Evolutionary conservation across 2,797 vertebrate genomes (phyloP).

Genomic region (Adelosebastes latens): DNA sequence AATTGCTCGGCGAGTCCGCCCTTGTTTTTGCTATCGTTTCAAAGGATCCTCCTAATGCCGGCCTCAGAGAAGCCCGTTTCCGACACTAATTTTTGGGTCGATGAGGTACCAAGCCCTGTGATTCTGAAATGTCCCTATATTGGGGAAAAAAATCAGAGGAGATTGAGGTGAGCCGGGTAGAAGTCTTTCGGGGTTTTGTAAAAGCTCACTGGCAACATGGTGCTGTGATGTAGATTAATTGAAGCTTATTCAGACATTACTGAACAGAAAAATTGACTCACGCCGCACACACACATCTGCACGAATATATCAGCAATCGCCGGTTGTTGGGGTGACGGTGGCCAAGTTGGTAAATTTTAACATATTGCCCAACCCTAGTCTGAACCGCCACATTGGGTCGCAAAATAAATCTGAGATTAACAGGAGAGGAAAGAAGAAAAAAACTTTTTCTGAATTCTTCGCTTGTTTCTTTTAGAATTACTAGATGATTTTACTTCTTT

Average conservation of each 20-base stretch:
- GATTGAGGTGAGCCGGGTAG: neutral
- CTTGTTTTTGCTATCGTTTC: slow-evolving; percentile 67
- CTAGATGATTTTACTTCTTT: too few species aligned
- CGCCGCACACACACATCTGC: too few species aligned
- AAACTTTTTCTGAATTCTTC: too few species aligned
- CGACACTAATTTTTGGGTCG: slow-evolving; percentile 28
- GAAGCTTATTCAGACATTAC: neutral
- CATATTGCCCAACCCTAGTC: too few species aligned
- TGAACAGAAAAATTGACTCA: neutral
- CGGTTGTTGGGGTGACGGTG: too few species aligned
- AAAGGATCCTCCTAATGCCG: slow-evolving; percentile 50
- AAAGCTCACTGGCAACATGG: neutral
- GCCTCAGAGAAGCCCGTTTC: slow-evolving; percentile 41
- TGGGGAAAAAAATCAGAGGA: neutral
- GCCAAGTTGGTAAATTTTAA: too few species aligned
- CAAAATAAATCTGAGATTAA: neutral
- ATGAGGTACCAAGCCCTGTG: slow-evolving; percentile 18
- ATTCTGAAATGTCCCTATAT: slow-evolving; percentile 25
- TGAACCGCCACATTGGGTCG: too few species aligned
- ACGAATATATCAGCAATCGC: too few species aligned
- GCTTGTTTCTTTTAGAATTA: too few species aligned
- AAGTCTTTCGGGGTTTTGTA: slow-evolving; percentile 1
- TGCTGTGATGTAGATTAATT: neutral
- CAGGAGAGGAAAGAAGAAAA: too few species aligned
- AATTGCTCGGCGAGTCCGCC: slow-evolving; percentile 55